A percentile compares a stretch with the other conserved stretches of the same genome.
These are phyloP conservation scores for Drosophila persimilis DNA, from an alignment of 1,140 invertebrate genomes.

Conservation along the genomic window DNA sequence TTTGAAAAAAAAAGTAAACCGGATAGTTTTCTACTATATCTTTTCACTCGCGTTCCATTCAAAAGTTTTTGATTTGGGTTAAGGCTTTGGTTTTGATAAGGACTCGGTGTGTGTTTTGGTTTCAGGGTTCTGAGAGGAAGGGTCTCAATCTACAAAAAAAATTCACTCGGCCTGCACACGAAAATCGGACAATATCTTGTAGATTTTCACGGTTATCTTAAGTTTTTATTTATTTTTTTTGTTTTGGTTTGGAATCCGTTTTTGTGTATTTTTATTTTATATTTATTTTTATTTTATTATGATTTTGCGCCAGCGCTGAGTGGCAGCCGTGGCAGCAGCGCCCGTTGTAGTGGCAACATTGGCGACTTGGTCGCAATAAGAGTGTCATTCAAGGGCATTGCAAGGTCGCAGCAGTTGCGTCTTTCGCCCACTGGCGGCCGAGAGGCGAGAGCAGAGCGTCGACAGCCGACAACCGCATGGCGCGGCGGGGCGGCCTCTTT, in stretches of 20 bases:
- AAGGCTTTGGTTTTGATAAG: slow-evolving; percentile 26
- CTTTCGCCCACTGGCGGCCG: slow-evolving; percentile 66
- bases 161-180: background rate
- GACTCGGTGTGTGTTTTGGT: slow-evolving; percentile 35
- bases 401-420: slow-evolving; percentile 80
- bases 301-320: slow-evolving; percentile 54
- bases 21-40: too few relatives aligned
- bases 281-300: slow-evolving; percentile 48
- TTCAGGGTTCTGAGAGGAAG: too few relatives aligned
- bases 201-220: slow-evolving; percentile 15
- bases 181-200: slow-evolving; percentile 16
- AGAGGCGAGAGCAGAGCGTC: slow-evolving; percentile 58
- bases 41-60: slow-evolving; percentile 11
- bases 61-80: slow-evolving; percentile 25
- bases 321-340: slow-evolving; percentile 74
- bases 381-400: slow-evolving; percentile 83
- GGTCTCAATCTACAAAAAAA: too few relatives aligned
- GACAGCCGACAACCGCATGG: slow-evolving; percentile 26
- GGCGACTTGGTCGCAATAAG: slow-evolving; percentile 79
- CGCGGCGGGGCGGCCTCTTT: slow-evolving; percentile 39
- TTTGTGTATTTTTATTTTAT: slow-evolving; percentile 11
- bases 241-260: slow-evolving; percentile 13
- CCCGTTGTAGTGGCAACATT: slow-evolving; percentile 70
- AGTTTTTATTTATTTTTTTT: slow-evolving; percentile 1
- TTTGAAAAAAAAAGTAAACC: too few relatives aligned